These are phyloP conservation scores for Hybos culiciformis DNA, from an alignment of 2,888 invertebrate species.

Conservation along the genomic window DNA sequence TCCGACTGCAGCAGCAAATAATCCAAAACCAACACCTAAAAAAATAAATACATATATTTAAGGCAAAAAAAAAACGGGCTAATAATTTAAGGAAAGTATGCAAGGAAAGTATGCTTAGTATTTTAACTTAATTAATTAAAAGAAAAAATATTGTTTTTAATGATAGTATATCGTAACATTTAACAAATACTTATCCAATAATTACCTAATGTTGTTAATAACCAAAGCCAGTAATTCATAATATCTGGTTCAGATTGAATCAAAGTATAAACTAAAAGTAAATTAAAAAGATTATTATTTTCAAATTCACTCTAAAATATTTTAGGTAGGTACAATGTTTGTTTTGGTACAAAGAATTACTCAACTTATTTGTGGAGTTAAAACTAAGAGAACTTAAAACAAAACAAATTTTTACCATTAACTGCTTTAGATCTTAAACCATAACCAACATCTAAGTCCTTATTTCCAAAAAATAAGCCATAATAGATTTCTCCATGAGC, in stretches of 20 bases:
- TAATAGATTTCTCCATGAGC: constrained; percentile 61
- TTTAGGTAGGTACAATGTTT: too few species aligned
- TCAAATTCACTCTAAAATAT: too few species aligned
- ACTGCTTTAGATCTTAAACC: constrained; percentile 65
- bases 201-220: constrained; percentile 31
- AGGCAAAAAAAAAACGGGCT: too few species aligned
- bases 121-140: too few species aligned
- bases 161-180: neutral
- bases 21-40: constrained; percentile 25
- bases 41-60: too few species aligned
- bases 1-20: constrained; percentile 31
- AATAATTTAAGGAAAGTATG: too few species aligned
- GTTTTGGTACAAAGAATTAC: neutral
- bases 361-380: neutral
- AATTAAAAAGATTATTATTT: too few species aligned
- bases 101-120: too few species aligned
- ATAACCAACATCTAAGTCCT: constrained; percentile 66
- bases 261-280: constrained; percentile 16
- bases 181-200: constrained; percentile 12
- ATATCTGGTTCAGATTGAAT: constrained; percentile 28
- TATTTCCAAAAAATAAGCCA: constrained; percentile 76
- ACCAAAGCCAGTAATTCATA: constrained; percentile 33
- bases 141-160: neutral
- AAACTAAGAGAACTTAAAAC: neutral
- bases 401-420: constrained; percentile 46